Percentiles rank a stretch among this genome's conserved stretches.
Evolutionary conservation across 2,888 invertebrate species (phyloP).

Genomic region (Celastrina argiolus): DNA sequence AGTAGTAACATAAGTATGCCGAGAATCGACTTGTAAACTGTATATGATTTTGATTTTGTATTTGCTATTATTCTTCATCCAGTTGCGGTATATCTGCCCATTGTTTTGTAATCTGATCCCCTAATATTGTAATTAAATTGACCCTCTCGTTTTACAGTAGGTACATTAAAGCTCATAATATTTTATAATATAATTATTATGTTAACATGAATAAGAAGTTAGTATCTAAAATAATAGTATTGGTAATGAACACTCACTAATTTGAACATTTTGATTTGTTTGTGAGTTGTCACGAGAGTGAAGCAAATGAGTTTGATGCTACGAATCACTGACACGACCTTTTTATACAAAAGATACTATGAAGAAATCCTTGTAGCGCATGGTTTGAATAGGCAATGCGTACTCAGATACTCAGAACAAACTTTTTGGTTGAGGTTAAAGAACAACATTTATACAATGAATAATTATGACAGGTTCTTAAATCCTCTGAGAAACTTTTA

Average conservation of each 20-base stretch:
- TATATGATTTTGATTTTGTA: too few species aligned
- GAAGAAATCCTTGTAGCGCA: slow-evolving; percentile 27
- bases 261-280: slow-evolving; percentile 44
- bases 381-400: slow-evolving; percentile 23
- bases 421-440: not conserved
- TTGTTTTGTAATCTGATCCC: too few species aligned
- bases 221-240: not conserved
- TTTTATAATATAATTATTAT: too few species aligned
- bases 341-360: slow-evolving; percentile 46
- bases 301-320: slow-evolving; percentile 39
- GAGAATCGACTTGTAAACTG: too few species aligned
- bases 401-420: not conserved
- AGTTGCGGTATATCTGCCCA: too few species aligned
- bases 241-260: slow-evolving; percentile 39
- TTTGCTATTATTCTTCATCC: too few species aligned
- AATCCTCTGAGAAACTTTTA: too few species aligned
- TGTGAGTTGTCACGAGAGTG: slow-evolving; percentile 30
- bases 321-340: slow-evolving; percentile 28
- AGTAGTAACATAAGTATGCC: too few species aligned
- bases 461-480: too few species aligned
- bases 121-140: too few species aligned
- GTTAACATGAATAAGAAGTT: not conserved
- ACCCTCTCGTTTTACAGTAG: too few species aligned
- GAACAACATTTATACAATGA: not conserved
- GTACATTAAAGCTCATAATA: too few species aligned